Evolutionary conservation across 2,797 vertebrate genomes (phyloP).

Genomic region (Acanthornis magna): DNA sequence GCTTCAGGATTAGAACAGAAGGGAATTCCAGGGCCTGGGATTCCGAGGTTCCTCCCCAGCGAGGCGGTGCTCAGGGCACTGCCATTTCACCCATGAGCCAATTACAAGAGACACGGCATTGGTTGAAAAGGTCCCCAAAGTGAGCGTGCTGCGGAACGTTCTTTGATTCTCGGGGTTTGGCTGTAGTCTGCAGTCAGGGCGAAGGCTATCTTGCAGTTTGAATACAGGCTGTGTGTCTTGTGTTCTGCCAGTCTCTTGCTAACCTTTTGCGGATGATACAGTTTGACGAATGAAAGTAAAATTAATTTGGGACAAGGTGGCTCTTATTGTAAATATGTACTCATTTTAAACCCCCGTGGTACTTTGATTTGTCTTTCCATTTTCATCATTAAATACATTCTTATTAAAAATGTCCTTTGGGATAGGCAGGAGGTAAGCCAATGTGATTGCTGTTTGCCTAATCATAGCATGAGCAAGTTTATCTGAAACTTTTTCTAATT

Average conservation of each 20-base stretch:
- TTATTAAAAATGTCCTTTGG: conserved; percentile 87
- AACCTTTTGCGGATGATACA: conserved; percentile 75
- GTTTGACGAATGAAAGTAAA: conserved; percentile 80
- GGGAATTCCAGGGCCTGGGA: conserved; percentile 33
- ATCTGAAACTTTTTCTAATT: conserved; percentile 72
- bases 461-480: conserved; percentile 58
- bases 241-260: conserved; percentile 74
- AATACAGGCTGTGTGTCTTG: conserved; percentile 65
- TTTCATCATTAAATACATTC: conserved; percentile 85
- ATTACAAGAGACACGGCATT: background rate
- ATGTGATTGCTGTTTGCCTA: conserved; percentile 70
- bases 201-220: conserved; percentile 79
- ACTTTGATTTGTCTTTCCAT: conserved; percentile 89
- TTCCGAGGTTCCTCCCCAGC: background rate
- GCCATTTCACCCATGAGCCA: conserved; percentile 33
- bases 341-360: conserved; percentile 89
- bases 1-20: conserved; percentile 62
- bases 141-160: conserved; percentile 13
- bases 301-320: conserved; percentile 77
- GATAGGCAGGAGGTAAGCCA: conserved; percentile 70
- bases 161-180: conserved; percentile 1
- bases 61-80: background rate
- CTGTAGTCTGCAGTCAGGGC: conserved; percentile 70
- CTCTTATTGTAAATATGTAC: conserved; percentile 94
- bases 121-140: conserved; percentile 2